Evolutionary conservation across 2,113 vertebrate genomes (phyloP).

Genomic region (Spheniscus mendiculus): DNA sequence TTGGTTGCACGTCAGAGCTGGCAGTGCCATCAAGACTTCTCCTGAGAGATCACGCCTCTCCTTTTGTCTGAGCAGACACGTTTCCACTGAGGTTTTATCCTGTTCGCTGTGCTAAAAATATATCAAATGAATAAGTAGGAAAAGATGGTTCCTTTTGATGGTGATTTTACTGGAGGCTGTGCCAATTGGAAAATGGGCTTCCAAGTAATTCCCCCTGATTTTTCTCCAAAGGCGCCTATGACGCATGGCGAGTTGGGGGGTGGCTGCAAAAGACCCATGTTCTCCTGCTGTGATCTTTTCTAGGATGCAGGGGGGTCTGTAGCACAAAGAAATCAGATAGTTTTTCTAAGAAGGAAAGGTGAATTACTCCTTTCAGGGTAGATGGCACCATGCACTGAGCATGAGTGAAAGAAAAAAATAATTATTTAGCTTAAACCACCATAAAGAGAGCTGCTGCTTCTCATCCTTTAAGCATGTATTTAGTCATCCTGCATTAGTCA

Average conservation of each 20-base stretch:
- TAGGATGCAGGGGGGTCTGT: too few species aligned
- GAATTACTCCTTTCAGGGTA: neutral
- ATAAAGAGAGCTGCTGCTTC: neutral
- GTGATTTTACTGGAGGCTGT: neutral
- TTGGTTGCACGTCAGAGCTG: neutral
- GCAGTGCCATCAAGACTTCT: neutral
- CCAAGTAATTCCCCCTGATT: neutral
- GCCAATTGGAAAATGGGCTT: neutral
- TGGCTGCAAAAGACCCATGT: neutral
- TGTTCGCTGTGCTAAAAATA: neutral
- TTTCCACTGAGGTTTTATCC: neutral
- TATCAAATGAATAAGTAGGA: neutral
- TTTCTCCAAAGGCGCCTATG: neutral
- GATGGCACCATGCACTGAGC: neutral
- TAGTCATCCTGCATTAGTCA: slow-evolving; percentile 2
- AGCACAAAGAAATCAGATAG: neutral
- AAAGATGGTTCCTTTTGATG: neutral
- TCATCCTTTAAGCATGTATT: neutral
- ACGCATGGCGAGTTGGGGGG: fast-evolving
- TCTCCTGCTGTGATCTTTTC: too few species aligned
- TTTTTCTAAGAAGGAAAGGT: neutral
- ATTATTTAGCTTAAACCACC: neutral
- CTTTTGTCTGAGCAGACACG: neutral
- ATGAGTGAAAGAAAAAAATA: neutral
- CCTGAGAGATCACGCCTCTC: neutral